Base-by-base conservation (phyloP, 2,888 invertebrate species). In the Ormia ochracea region DNA sequence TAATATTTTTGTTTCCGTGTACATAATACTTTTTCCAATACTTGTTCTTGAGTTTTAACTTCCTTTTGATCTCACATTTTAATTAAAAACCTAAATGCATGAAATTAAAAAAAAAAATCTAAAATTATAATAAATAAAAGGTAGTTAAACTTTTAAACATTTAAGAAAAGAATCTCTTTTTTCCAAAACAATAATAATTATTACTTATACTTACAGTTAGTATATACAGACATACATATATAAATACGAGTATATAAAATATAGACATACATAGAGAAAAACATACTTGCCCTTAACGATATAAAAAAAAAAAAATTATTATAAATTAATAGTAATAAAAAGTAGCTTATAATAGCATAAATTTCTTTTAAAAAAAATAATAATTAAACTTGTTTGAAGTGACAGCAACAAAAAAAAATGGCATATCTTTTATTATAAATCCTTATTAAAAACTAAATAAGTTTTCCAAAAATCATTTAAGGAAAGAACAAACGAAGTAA, bases 41-140 rank as follows among this genome's bases (percentile, higher is more conserved):
- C 59, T 59, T 76, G 12, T 31, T 74, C 33, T 52, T 59, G 68
- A 80, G 85, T 87, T 84, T 86, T 83, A 85, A 85, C 86, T 86
- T 86, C 85, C 86, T 86, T 80, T 86, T 86, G 86, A 86, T 86
- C 86, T 86, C 86, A 80, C 76, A 56, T 70, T 74, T 72, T 33
- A 61, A 76, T 14, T 41, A 43, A 59, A n/a, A 59, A 68, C 38
- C 28, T 33, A 56, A 68, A 5, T 4, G 12, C 56, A 70, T 73
- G 45, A 66, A 68, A 36, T 68, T 56, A 19, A 78, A 72, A 77
- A 28, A 33, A 36, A 54, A 45, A 3, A 33, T 19, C 10, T 38
- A 66, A 43, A 31, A 43, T 31, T 28, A 1, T n/a, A 45, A 21
- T 70, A 78, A 74, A 41, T 38, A 72, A 80, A 77, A 77, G 77